These are phyloP conservation scores for Sebastes oblongus DNA, from an alignment of 2,797 vertebrate genomes.

Conservation along the genomic window DNA sequence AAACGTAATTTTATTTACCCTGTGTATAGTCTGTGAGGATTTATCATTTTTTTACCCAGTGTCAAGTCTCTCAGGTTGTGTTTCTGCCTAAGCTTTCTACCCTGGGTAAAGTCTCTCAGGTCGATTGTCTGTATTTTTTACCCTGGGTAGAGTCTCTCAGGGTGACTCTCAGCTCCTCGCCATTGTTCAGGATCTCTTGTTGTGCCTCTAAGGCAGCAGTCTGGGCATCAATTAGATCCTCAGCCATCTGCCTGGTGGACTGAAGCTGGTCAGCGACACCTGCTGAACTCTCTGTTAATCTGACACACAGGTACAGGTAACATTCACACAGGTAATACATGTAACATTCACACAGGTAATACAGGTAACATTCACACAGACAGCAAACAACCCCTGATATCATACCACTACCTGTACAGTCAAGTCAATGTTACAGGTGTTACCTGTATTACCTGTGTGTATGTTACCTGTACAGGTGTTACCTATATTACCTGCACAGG, in stretches of 20 bases:
- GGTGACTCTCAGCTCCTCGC: conserved; percentile 79
- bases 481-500: background rate
- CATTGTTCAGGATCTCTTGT: conserved; percentile 80
- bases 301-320: conserved; percentile 39
- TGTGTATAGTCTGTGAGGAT: background rate
- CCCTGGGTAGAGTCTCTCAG: conserved; percentile 82
- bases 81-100: conserved; percentile 54
- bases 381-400: too few species aligned
- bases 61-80: conserved; percentile 22
- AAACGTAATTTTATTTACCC: background rate
- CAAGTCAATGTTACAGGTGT: too few species aligned
- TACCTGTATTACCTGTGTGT: too few species aligned
- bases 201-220: conserved; percentile 78
- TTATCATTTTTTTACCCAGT: background rate
- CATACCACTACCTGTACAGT: too few species aligned
- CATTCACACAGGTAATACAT: too few species aligned
- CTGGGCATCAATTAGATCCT: conserved; percentile 79
- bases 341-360: too few species aligned
- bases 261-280: conserved; percentile 82
- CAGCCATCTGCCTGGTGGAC: conserved; percentile 78
- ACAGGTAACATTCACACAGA: too few species aligned
- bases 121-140: conserved; percentile 25
- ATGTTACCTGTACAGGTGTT: background rate
- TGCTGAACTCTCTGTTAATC: conserved; percentile 83
- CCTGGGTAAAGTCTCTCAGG: conserved; percentile 63